Conservation (phyloP, 37 sponge, comb jelly and placozoan genomes). For the Hormiphora californensis region DNA sequence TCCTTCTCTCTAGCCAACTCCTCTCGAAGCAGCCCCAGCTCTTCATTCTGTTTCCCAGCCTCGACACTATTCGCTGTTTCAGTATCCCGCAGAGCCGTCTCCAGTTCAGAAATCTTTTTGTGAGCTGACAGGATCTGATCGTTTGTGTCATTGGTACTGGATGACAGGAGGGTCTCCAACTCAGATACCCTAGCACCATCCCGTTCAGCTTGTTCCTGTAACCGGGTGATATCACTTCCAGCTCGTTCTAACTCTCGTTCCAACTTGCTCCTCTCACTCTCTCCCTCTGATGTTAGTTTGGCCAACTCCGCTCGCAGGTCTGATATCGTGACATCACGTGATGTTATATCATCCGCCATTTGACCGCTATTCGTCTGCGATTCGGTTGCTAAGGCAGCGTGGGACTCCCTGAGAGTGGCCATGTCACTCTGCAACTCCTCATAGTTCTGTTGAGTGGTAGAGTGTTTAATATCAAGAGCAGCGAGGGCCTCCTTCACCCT, state of each 20-base stretch:
- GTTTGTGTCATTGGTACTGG: background rate
- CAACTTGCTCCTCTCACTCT: background rate
- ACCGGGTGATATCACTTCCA: background rate
- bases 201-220: constrained; percentile 9
- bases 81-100: background rate
- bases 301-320: constrained; percentile 3
- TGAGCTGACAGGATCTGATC: constrained; percentile 3
- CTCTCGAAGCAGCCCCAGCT: background rate
- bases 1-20: background rate
- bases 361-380: background rate
- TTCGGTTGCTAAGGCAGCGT: background rate
- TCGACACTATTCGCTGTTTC: background rate
- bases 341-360: background rate
- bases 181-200: constrained; percentile 28
- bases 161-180: constrained; percentile 28
- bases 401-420: background rate
- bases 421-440: background rate
- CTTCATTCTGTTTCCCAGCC: constrained; percentile 1
- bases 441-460: background rate
- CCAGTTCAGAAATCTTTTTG: constrained; percentile 38
- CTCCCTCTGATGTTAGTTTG: background rate
- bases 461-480: background rate
- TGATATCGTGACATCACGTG: background rate
- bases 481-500: background rate
- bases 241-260: background rate